phyloP scores from a whole-genome alignment of 2,888 invertebrate genomes.

The Keiferia lycopersicella region DNA sequence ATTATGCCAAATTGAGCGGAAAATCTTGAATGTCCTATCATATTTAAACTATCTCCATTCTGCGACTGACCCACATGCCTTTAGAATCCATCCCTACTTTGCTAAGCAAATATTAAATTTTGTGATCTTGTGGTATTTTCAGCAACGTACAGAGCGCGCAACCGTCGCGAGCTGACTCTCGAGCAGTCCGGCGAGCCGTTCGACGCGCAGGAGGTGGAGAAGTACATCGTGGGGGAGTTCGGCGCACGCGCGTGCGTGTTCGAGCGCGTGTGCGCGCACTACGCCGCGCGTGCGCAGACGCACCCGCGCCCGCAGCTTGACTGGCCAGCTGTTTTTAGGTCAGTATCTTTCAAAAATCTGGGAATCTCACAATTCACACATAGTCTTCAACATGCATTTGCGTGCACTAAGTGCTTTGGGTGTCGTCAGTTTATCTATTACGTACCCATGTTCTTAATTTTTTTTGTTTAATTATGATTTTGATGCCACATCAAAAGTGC shows the following conservation, averaged over 20 bases:
- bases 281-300: slow-evolving; percentile 81
- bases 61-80: too few relatives aligned
- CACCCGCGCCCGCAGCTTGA: slow-evolving; percentile 79
- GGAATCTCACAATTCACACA: background rate
- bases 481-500: too few relatives aligned
- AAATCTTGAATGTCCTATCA: too few relatives aligned
- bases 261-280: slow-evolving; percentile 88
- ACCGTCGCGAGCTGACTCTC: slow-evolving; percentile 76
- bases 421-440: too few relatives aligned
- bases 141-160: slow-evolving; percentile 88
- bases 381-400: background rate
- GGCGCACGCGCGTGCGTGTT: slow-evolving; percentile 90
- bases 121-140: slow-evolving; percentile 43
- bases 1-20: too few relatives aligned
- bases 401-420: background rate
- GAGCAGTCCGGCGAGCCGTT: slow-evolving; percentile 55
- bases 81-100: too few relatives aligned
- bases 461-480: too few relatives aligned
- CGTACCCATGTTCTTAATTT: too few relatives aligned
- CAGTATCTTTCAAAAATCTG: slow-evolving; percentile 37
- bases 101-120: background rate
- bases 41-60: too few relatives aligned
- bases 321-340: slow-evolving; percentile 91
- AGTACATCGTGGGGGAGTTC: slow-evolving; percentile 87
- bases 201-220: slow-evolving; percentile 88